A percentile compares a stretch with the other conserved stretches of the same genome.
phyloP scores from a whole-genome alignment of 2,797 vertebrate species.

The Danio albolineatus region DNA sequence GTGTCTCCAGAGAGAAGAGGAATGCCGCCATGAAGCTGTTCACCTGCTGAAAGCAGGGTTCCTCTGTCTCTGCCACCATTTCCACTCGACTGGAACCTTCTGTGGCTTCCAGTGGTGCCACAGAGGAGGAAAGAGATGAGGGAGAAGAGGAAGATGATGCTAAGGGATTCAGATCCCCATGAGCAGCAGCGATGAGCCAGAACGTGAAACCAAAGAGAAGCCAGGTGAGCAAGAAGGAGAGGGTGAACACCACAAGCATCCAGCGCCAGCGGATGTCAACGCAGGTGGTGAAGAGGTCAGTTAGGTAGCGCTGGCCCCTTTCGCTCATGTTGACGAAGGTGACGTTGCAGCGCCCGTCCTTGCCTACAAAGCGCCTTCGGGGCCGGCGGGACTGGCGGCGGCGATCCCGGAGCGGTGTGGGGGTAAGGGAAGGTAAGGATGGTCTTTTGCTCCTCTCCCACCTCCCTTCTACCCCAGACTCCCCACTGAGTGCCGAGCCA shows the following conservation, averaged over 20 bases:
- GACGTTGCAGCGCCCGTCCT: constrained; percentile 85
- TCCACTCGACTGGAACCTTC: constrained; percentile 63
- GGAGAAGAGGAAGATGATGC: constrained; percentile 67
- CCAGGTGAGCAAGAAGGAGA: constrained; percentile 94
- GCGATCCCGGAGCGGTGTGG: constrained; percentile 64
- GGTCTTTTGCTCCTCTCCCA: constrained; percentile 65
- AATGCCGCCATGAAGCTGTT: constrained; percentile 93
- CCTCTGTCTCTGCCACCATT: constrained; percentile 62
- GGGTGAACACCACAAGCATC: constrained; percentile 93
- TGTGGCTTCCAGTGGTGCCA: constrained; percentile 61
- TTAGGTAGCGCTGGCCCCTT: constrained; percentile 90
- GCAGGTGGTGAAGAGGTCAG: constrained; percentile 93
- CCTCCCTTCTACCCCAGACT: constrained; percentile 67
- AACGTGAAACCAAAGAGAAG: constrained; percentile 91
- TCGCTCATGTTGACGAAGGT: constrained; percentile 92
- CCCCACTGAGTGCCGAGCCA: constrained; percentile 65
- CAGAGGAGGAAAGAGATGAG: constrained; percentile 66
- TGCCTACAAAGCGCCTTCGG: constrained; percentile 83
- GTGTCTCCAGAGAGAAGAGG: constrained; percentile 90
- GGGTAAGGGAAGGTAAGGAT: constrained; percentile 64
- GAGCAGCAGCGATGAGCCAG: constrained; percentile 89
- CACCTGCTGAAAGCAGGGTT: constrained; percentile 89
- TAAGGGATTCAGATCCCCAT: constrained; percentile 74
- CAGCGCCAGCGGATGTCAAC: constrained; percentile 95
- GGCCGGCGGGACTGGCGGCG: constrained; percentile 72